Conservation (phyloP, 2,113 vertebrate genomes). For the Aviceda subcristata region DNA sequence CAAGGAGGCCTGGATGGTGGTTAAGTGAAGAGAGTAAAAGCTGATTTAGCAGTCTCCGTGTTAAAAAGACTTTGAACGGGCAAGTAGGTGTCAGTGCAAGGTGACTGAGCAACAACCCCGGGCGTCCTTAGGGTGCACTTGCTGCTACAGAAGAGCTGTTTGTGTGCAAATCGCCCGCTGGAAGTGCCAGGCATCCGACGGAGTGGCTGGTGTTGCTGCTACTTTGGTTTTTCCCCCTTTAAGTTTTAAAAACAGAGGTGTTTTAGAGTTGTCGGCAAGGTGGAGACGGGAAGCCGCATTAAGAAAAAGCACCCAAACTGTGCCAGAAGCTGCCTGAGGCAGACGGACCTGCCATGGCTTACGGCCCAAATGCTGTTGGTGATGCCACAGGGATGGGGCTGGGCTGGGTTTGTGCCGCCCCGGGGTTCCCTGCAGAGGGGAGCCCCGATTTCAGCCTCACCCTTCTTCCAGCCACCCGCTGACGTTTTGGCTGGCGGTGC, state of each 20-base stretch:
- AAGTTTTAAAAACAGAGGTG: not conserved
- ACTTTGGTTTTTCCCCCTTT: not conserved
- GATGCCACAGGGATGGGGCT: not conserved
- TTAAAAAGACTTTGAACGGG: not conserved
- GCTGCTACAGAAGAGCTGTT: not conserved
- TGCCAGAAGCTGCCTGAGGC: not conserved
- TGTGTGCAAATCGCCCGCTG: not conserved
- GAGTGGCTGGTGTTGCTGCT: not conserved
- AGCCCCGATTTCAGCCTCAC: not conserved
- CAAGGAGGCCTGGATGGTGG: not conserved
- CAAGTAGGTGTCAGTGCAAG: not conserved
- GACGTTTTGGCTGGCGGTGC: fast-evolving
- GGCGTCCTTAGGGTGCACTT: not conserved
- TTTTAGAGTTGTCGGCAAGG: not conserved
- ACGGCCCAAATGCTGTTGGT: fast-evolving
- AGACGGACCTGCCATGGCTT: fast-evolving
- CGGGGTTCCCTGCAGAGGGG: not conserved
- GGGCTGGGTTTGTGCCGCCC: not conserved
- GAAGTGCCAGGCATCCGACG: not conserved
- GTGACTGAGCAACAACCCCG: slow-evolving; percentile 7
- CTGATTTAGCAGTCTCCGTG: not conserved
- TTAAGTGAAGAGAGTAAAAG: not conserved
- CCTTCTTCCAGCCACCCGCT: not conserved
- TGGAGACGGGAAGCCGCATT: not conserved
- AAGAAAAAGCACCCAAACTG: fast-evolving